Conservation (phyloP, 2,113 vertebrate genomes). For the Ceyx cyanopectus region DNA sequence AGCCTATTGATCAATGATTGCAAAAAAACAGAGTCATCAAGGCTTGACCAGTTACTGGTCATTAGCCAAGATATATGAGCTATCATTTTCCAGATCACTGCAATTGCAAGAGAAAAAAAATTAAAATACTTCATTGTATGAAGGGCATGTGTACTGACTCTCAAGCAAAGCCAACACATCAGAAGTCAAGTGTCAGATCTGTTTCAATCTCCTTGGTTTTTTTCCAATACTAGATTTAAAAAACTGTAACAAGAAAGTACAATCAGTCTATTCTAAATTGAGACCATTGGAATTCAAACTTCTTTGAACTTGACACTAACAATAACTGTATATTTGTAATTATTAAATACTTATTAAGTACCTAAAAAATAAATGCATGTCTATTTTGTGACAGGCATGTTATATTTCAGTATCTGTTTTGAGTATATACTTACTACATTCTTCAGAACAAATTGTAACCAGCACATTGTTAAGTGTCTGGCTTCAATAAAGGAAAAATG, state of each 20-base stretch:
- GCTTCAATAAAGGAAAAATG: neutral
- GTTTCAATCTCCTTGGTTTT: neutral
- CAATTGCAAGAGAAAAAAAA: neutral
- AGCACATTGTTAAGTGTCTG: neutral
- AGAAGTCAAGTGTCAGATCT: neutral
- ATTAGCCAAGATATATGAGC: neutral
- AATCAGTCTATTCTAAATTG: neutral
- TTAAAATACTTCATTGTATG: neutral
- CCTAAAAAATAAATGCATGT: neutral
- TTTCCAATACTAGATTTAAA: neutral
- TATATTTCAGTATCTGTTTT: neutral
- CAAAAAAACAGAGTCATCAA: neutral
- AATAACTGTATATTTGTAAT: neutral
- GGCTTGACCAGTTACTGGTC: neutral
- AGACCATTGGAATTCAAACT: neutral
- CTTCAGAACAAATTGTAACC: neutral
- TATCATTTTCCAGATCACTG: neutral
- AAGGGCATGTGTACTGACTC: neutral
- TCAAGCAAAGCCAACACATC: neutral
- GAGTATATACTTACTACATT: neutral
- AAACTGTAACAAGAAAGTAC: neutral
- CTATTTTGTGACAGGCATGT: neutral
- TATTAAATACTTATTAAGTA: neutral
- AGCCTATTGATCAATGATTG: neutral
- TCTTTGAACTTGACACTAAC: neutral